Evolutionary conservation across 2,113 vertebrate genomes (phyloP).

Genomic region (Phylloscopus trochiloides): DNA sequence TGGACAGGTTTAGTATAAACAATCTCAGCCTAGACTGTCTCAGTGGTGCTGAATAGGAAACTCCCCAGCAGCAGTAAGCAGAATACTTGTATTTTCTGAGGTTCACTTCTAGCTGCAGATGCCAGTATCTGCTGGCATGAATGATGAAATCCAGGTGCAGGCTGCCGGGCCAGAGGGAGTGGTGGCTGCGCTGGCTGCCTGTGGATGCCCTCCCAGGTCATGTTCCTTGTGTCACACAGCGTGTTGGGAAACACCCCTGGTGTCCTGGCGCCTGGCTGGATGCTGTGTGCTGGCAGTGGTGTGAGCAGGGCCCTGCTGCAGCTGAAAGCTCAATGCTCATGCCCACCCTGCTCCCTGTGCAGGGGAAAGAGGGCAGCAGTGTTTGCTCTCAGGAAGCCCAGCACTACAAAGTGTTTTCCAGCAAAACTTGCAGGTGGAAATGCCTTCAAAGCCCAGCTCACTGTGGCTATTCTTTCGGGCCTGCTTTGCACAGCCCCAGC

Average conservation of each 20-base stretch:
- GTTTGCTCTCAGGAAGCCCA: not conserved
- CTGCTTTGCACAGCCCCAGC: not conserved
- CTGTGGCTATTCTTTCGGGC: not conserved
- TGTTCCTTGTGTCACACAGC: fast-evolving
- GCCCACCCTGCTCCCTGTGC: fast-evolving
- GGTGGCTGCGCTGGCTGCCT: not conserved
- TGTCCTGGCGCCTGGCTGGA: not conserved
- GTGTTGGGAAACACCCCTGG: fast-evolving
- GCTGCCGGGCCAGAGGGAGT: not conserved
- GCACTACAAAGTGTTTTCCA: not conserved
- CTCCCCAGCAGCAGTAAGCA: not conserved
- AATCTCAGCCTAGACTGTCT: not conserved
- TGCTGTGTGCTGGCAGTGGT: fast-evolving
- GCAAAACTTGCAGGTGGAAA: not conserved
- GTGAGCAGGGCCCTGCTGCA: not conserved
- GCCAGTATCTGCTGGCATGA: not conserved
- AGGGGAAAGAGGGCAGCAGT: no score
- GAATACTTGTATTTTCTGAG: not conserved
- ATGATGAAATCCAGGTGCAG: not conserved
- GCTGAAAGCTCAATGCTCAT: fast-evolving
- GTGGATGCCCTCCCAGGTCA: not conserved
- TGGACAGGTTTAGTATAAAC: not conserved
- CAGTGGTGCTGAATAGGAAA: not conserved
- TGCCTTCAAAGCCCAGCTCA: not conserved
- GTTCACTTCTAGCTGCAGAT: not conserved